phyloP scores from a whole-genome alignment of 2,888 invertebrate genomes.

The Plagiodera versicolora region DNA sequence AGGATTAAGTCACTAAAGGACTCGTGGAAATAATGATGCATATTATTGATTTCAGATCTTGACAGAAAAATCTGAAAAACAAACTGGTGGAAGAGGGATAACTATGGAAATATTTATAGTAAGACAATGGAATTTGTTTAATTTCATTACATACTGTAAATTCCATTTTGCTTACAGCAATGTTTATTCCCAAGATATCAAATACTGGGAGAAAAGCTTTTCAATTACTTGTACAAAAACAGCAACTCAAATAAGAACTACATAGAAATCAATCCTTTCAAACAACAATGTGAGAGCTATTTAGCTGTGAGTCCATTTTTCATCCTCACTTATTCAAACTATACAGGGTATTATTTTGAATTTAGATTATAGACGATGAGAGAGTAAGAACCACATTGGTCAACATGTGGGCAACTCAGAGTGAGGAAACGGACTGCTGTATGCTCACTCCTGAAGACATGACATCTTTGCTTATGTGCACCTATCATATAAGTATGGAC shows the following conservation, averaged over 20 bases:
- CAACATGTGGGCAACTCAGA: conserved; percentile 58
- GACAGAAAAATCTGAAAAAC: conserved; percentile 67
- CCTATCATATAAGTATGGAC: conserved; percentile 80
- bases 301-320: conserved; percentile 52
- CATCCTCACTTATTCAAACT: background rate
- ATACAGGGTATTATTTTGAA: background rate
- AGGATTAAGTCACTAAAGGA: background rate
- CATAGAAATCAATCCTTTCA: conserved; percentile 67
- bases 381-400: conserved; percentile 70
- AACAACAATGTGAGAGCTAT: conserved; percentile 72
- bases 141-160: background rate
- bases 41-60: conserved; percentile 61
- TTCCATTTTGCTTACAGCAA: conserved; percentile 56
- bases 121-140: conserved; percentile 39
- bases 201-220: conserved; percentile 71
- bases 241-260: conserved; percentile 65
- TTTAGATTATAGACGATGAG: conserved; percentile 57
- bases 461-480: conserved; percentile 67
- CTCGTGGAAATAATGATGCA: no score
- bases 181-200: conserved; percentile 80
- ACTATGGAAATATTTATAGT: conserved; percentile 67
- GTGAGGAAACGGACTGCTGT: conserved; percentile 55
- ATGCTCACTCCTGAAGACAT: conserved; percentile 67
- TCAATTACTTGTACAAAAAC: conserved; percentile 63
- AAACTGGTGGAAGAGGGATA: conserved; percentile 73